A percentile compares a stretch with the other conserved stretches of the same genome.
These are phyloP conservation scores for Dugesia japonica DNA, from an alignment of 2,888 invertebrate genomes.

Conservation along the genomic window DNA sequence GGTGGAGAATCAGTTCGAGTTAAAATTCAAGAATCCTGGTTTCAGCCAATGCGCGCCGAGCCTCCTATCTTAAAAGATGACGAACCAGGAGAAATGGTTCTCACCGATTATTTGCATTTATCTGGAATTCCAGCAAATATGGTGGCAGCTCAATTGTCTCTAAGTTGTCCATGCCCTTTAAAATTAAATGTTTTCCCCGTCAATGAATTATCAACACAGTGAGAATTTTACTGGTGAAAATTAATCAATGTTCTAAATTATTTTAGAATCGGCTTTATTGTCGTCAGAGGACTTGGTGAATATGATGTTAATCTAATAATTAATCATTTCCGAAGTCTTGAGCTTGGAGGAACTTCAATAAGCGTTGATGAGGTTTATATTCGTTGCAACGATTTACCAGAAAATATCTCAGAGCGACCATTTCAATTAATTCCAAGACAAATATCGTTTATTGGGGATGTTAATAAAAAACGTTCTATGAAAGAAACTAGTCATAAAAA, in stretches of 20 bases:
- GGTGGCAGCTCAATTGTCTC: not conserved
- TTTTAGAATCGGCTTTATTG: not conserved
- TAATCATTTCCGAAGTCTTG: not conserved
- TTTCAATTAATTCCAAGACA: not conserved
- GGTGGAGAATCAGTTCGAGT: not conserved
- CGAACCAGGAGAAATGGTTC: not conserved
- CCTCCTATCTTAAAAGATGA: not conserved
- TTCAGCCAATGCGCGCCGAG: not conserved
- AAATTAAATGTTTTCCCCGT: constrained; percentile 1
- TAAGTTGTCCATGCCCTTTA: not conserved
- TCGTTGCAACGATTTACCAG: not conserved
- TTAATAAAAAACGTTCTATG: not conserved
- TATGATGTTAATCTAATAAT: not conserved
- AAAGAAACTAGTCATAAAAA: not conserved
- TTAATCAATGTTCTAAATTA: no score
- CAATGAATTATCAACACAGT: constrained; percentile 12
- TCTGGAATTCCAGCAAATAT: not conserved
- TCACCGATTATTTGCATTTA: not conserved
- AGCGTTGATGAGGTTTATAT: constrained; percentile 3
- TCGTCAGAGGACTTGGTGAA: not conserved
- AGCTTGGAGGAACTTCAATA: not conserved
- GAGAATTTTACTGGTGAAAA: not conserved
- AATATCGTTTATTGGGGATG: not conserved
- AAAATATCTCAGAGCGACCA: not conserved
- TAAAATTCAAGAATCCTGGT: not conserved